Evolutionary conservation across 2,888 invertebrate species (phyloP).

Genomic region (Brachylomia viminalis): DNA sequence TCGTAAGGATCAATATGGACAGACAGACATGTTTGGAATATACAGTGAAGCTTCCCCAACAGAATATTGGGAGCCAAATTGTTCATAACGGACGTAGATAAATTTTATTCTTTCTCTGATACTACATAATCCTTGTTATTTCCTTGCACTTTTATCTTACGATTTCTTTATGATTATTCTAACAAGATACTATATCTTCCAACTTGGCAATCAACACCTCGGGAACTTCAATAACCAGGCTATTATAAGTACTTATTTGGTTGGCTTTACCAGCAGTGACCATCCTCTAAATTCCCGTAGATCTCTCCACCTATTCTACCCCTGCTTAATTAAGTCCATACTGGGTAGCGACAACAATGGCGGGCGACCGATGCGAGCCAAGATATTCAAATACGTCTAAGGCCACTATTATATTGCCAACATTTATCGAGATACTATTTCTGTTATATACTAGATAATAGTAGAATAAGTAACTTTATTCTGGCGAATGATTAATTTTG

Average conservation of each 20-base stretch:
- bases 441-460: slow-evolving; percentile 59
- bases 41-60: slow-evolving; percentile 3
- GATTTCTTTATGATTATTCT: slow-evolving; percentile 27
- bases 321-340: slow-evolving; percentile 90
- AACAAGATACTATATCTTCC: slow-evolving; percentile 48
- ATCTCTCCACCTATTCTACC: slow-evolving; percentile 85
- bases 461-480: slow-evolving; percentile 59
- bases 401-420: slow-evolving; percentile 85
- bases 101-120: background rate
- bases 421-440: slow-evolving; percentile 79
- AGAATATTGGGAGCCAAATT: slow-evolving; percentile 6
- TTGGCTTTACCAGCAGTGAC: slow-evolving; percentile 66
- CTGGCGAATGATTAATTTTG: slow-evolving; percentile 46
- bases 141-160: background rate
- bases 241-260: slow-evolving; percentile 72
- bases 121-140: background rate
- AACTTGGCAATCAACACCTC: slow-evolving; percentile 73
- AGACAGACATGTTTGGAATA: slow-evolving; percentile 26
- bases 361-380: slow-evolving; percentile 85
- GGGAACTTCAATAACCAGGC: slow-evolving; percentile 71
- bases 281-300: slow-evolving; percentile 86
- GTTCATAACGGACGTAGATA: background rate
- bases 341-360: slow-evolving; percentile 88
- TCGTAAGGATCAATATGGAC: slow-evolving; percentile 54
- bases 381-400: slow-evolving; percentile 90